A percentile compares a stretch with the other conserved stretches of the same genome.
phyloP scores from a whole-genome alignment of 1,140 invertebrate species.

The Lysiphlebus fabarum region DNA sequence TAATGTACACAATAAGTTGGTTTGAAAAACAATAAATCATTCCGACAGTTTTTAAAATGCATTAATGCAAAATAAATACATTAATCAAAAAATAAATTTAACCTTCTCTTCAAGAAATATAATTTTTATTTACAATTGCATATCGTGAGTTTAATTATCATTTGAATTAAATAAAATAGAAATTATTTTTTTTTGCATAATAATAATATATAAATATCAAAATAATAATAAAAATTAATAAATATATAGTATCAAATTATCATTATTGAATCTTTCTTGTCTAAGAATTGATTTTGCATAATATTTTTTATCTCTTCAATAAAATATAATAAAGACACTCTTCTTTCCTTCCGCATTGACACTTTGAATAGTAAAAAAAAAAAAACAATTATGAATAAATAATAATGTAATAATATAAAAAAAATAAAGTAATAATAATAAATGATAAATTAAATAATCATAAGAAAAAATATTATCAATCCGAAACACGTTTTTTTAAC shows the following conservation, averaged over 20 bases:
- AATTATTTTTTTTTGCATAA: too few species aligned
- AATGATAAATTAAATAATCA: not conserved
- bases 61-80: too few species aligned
- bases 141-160: too few species aligned
- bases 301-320: constrained; percentile 23
- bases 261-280: not conserved
- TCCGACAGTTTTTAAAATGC: too few species aligned
- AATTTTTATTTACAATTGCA: too few species aligned
- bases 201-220: too few species aligned
- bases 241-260: too few species aligned
- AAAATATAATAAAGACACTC: constrained; percentile 7
- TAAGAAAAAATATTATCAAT: constrained; percentile 3
- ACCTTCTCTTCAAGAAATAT: too few species aligned
- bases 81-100: too few species aligned
- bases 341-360: constrained; percentile 10
- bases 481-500: not conserved
- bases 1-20: not conserved
- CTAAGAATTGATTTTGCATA: constrained; percentile 34
- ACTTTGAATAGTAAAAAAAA: not conserved
- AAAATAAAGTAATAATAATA: constrained; percentile 3
- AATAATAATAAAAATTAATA: too few species aligned
- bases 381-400: not conserved
- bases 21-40: too few species aligned
- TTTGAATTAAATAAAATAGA: too few species aligned
- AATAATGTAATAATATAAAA: not conserved